A percentile compares a stretch with the other conserved stretches of the same genome.
phyloP scores from a whole-genome alignment of 2,113 vertebrate genomes.

The Odocoileus virginianus region DNA sequence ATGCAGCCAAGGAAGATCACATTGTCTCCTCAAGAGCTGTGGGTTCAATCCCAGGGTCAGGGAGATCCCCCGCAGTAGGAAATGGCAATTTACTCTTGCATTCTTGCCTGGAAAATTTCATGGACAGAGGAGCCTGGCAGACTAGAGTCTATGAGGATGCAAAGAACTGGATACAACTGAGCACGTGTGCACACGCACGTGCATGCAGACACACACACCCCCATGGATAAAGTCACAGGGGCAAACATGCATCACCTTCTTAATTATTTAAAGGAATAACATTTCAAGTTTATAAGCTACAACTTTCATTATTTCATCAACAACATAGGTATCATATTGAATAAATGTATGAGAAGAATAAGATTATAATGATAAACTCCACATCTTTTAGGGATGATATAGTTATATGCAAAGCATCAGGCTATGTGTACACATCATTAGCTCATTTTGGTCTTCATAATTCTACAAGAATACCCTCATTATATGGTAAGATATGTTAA shows the following conservation, averaged over 20 bases:
- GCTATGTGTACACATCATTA: neutral
- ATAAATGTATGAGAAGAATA: neutral
- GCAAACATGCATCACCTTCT: neutral
- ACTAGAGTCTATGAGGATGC: neutral
- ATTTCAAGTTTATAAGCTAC: neutral
- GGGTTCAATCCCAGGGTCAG: neutral
- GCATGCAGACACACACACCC: rapidly evolving
- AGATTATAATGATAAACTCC: neutral
- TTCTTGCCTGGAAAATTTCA: neutral
- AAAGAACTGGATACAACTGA: neutral
- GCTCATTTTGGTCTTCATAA: neutral
- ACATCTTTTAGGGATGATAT: neutral
- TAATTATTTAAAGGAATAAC: neutral
- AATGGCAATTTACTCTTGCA: neutral
- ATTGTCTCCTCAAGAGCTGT: neutral
- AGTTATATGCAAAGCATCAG: neutral
- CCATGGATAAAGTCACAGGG: neutral
- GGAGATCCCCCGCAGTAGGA: neutral
- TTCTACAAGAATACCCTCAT: neutral
- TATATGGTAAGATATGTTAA: neutral
- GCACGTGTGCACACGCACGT: rapidly evolving
- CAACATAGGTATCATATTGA: neutral
- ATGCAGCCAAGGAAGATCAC: neutral
- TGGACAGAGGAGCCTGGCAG: neutral
- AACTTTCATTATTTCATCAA: neutral